A percentile compares a stretch with the other conserved stretches of the same genome.
phyloP scores from a whole-genome alignment of 2,888 invertebrate genomes.

The Andrena hattorfiana region DNA sequence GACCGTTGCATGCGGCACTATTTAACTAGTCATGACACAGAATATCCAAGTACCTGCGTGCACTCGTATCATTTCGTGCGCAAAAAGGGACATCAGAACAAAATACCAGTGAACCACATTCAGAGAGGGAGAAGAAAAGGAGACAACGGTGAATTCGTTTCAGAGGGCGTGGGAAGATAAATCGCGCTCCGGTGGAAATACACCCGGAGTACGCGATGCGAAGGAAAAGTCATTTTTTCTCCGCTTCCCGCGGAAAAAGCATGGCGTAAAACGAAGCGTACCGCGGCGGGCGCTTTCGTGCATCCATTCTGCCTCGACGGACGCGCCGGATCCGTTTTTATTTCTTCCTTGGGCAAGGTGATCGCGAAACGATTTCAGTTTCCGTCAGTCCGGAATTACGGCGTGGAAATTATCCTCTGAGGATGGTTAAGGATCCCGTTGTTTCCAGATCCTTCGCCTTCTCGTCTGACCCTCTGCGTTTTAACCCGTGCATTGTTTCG shows the following conservation, averaged over 20 bases:
- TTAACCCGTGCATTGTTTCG: background rate
- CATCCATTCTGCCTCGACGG: background rate
- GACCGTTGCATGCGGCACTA: background rate
- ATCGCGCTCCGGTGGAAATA: background rate
- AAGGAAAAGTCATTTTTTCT: constrained; percentile 5
- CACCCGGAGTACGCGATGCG: background rate
- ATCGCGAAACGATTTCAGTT: constrained; percentile 10
- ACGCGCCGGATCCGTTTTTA: background rate
- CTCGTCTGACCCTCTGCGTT: background rate
- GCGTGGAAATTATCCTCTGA: background rate
- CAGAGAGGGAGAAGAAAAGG: background rate
- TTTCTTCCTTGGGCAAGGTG: background rate
- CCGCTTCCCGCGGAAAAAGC: background rate
- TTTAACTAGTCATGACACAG: background rate
- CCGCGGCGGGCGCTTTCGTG: background rate
- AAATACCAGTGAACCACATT: background rate
- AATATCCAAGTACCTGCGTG: background rate
- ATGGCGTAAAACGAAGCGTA: constrained; percentile 1
- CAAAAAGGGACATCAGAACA: background rate
- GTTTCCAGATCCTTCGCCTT: background rate
- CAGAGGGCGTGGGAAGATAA: constrained; percentile 6
- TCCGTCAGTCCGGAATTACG: background rate
- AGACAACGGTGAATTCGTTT: constrained; percentile 1
- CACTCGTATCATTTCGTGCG: too few relatives aligned
- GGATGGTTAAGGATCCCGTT: background rate